Evolutionary conservation across 1,140 invertebrate genomes (phyloP).

Genomic region (Pseudachorutes palmiensis): DNA sequence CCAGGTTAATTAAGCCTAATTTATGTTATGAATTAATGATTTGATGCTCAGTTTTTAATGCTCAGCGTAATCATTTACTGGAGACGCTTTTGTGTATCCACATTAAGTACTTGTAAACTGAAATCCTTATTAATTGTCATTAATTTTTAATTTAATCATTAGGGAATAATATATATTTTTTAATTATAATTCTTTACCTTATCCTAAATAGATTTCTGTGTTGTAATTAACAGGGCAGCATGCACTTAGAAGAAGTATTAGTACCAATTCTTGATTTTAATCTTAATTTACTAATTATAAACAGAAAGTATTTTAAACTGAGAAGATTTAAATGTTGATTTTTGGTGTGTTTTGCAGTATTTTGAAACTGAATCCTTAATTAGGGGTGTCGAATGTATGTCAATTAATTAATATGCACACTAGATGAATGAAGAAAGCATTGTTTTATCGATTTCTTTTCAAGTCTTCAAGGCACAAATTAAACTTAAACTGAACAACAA

Average conservation of each 20-base stretch:
- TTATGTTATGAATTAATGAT: not conserved
- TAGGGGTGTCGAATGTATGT: no score
- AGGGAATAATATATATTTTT: not conserved
- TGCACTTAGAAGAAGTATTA: no score
- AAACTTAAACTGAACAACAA: no score
- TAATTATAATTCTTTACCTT: not conserved
- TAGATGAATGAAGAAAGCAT: no score
- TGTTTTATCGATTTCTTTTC: not conserved
- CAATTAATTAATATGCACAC: no score
- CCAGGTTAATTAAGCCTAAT: not conserved
- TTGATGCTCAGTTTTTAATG: not conserved
- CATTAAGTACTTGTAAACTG: not conserved
- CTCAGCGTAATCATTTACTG: not conserved
- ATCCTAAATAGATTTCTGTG: no score
- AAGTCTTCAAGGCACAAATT: not conserved
- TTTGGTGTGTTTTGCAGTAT: no score
- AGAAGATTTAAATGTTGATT: no score
- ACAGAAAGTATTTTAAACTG: not conserved
- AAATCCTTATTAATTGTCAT: not conserved
- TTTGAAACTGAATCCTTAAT: no score
- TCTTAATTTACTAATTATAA: slow-evolving; percentile 1
- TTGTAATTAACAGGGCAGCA: not conserved
- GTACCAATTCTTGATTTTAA: no score
- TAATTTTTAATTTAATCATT: not conserved
- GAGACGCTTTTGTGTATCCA: not conserved